Conservation (phyloP, 2,113 vertebrate species). For the Prunella himalayana region DNA sequence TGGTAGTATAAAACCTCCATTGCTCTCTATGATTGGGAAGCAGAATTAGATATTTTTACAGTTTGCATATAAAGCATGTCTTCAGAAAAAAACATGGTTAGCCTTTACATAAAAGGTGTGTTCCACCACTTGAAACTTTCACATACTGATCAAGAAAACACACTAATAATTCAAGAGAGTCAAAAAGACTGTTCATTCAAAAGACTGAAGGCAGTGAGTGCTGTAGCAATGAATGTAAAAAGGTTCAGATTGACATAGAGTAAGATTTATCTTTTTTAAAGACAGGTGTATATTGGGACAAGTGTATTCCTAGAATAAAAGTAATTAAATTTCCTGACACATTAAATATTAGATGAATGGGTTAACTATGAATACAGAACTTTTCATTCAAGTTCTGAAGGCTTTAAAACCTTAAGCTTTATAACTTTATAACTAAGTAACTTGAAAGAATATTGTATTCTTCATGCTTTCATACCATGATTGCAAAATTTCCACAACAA, state of each 20-base stretch:
- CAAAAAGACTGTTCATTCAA: background rate
- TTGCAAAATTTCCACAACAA: background rate
- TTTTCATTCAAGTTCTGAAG: background rate
- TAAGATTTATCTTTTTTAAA: background rate
- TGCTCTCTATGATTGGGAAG: background rate
- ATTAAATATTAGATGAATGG: background rate
- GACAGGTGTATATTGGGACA: fast-evolving
- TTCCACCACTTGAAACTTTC: background rate
- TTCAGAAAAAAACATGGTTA: background rate
- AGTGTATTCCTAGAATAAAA: background rate
- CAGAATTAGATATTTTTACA: background rate
- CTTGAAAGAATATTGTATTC: background rate
- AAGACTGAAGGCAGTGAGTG: background rate
- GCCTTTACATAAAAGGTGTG: background rate
- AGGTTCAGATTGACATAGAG: background rate
- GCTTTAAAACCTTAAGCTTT: background rate
- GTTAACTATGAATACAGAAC: background rate
- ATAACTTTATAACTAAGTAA: background rate
- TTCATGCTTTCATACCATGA: background rate
- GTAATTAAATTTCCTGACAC: background rate
- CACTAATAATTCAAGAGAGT: background rate
- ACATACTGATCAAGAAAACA: background rate
- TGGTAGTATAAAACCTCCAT: background rate
- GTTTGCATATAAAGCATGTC: background rate
- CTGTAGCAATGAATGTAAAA: background rate